Evolutionary conservation across 2,113 vertebrate genomes (phyloP), one percentile per base, ranked within the genome.

Genomic region (Ameiurus melas): DNA sequence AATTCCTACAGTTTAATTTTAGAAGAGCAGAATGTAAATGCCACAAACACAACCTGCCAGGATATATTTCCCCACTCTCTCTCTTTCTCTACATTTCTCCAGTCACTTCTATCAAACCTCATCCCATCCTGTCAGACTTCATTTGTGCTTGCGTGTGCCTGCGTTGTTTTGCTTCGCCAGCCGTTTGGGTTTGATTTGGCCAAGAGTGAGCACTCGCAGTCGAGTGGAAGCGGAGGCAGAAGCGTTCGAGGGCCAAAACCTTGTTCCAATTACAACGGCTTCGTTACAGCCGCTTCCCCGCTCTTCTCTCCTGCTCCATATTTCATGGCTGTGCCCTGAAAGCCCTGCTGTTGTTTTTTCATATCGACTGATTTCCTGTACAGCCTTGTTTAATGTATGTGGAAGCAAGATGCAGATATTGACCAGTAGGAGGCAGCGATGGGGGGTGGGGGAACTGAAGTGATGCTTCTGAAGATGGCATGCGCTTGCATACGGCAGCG

Each of bases 111-210:
- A 92, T 91, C 90, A 83, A 53, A 83, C 82, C 82, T 82, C 58
- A 85, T 78, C 58, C 77, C 53, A 55, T 86, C 62, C 85, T 55
- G 58, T 90, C 90, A 94, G 91, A 92, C 93, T 93, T 94, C 93
- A 92, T 92, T 92, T 92, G 92, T 89, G 89, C 92, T 92, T 92
- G 93, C 90, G 78, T 92, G 93, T 92, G 91, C 81, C 86, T 93
- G 90, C 93, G 94, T 82, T 89, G 86, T 89, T 91, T 95, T 94
- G 94, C 93, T 95, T 95, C 92, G 91, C 92, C 60, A 87, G 92
- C 92, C 90, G 92, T 95, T 96, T 94, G 94, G 94, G 91, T 95
- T 94, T 95, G 93, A 94, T 95, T 95, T 95, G 85, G 93, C 57
- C 9, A 20, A 43, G 90, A 93, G 88, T 91, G 90, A 57, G 82